A percentile compares a stretch with the other conserved stretches of the same genome.
These are phyloP conservation scores for Dryas iulia DNA, from an alignment of 1,140 invertebrate species.

Conservation along the genomic window DNA sequence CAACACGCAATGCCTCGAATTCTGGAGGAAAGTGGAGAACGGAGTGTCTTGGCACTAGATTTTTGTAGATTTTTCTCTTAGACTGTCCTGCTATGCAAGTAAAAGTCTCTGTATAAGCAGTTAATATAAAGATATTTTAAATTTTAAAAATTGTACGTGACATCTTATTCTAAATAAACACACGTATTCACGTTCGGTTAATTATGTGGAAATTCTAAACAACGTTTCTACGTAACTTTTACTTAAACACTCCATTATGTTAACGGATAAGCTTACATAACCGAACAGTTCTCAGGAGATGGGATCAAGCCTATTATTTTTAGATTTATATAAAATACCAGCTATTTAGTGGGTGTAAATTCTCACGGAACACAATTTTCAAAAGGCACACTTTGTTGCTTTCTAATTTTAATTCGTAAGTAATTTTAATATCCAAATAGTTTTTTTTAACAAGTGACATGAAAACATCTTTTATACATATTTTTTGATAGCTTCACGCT, in stretches of 20 bases:
- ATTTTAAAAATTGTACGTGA: background rate
- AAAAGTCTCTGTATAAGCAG: no score
- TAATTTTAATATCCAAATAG: background rate
- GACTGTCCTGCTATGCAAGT: no score
- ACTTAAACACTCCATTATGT: background rate
- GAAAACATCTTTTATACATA: background rate
- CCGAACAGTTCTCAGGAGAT: background rate
- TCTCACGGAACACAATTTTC: background rate
- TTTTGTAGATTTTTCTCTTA: no score
- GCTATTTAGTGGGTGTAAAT: background rate
- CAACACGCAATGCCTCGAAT: no score
- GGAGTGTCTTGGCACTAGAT: no score
- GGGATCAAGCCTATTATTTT: slow-evolving; percentile 5
- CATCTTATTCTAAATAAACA: background rate
- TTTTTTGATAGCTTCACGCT: no score
- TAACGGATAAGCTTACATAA: slow-evolving; percentile 7
- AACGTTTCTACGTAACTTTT: slow-evolving; percentile 4
- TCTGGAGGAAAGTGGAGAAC: no score
- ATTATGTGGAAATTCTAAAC: background rate
- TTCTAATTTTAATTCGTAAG: background rate
- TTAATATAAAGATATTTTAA: no score
- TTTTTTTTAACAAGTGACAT: background rate
- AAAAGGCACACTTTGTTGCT: background rate
- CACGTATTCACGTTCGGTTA: background rate
- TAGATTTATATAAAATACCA: slow-evolving; percentile 7